phyloP scores from a whole-genome alignment of 23 tunicate species.

The Styela plicata region DNA sequence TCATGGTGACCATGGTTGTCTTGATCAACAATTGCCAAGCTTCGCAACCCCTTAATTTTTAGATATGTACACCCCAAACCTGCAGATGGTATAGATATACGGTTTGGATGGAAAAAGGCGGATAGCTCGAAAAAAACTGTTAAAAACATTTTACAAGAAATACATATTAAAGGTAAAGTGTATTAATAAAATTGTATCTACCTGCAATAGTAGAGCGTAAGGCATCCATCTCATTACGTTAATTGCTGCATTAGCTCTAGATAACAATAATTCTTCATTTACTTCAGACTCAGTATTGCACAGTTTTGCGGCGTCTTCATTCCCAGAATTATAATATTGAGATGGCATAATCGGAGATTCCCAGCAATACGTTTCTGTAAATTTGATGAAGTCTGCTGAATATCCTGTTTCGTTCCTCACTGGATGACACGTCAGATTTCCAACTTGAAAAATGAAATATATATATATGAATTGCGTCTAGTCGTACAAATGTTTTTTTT shows the following conservation, averaged over 20 bases:
- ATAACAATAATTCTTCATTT: background rate
- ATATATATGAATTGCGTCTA: too few relatives aligned
- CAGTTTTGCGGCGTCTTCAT: background rate
- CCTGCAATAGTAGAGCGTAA: conserved; percentile 32
- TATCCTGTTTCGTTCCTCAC: background rate
- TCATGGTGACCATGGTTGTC: too few relatives aligned
- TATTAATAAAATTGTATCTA: background rate
- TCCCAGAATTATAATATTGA: too few relatives aligned
- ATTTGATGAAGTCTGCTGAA: conserved; percentile 27
- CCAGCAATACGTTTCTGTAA: conserved; percentile 49
- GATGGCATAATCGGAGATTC: background rate
- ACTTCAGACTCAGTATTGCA: background rate
- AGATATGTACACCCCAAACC: too few relatives aligned
- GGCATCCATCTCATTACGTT: conserved; percentile 27
- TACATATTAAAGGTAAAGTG: too few relatives aligned
- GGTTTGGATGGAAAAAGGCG: too few relatives aligned
- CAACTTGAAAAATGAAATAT: background rate
- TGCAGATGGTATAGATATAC: too few relatives aligned
- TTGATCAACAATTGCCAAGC: too few relatives aligned
- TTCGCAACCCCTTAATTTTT: too few relatives aligned
- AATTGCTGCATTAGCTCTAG: background rate
- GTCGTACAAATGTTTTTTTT: too few relatives aligned
- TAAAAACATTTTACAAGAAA: too few relatives aligned
- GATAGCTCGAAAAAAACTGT: too few relatives aligned
- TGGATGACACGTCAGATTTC: conserved; percentile 28